Base-by-base conservation (phyloP, 2,888 invertebrate species). In the Aleiodes leptofemur region DNA sequence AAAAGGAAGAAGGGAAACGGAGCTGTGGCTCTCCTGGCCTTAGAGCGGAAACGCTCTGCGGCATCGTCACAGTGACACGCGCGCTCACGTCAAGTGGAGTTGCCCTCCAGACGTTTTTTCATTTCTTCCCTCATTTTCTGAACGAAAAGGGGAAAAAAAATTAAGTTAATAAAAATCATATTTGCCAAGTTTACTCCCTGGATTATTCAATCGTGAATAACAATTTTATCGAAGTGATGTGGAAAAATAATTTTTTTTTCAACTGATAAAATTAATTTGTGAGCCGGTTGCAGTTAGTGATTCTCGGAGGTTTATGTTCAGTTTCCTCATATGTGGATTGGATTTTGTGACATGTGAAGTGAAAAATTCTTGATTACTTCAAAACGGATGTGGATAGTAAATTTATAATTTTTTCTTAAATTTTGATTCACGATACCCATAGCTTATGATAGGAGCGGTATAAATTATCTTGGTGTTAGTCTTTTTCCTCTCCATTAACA, bases 1-100 rank as follows among this genome's bases (percentile, higher is more conserved):
- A 72, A 61, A 71, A 61, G 75, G 76, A 61, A 73, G 72, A 66
- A 75, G 78, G 76, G 73, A 72, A 76, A 72, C 78, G 77, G 77
- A 80, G 79, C 64, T 66, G 69, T 61, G 74, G 77, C 43, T 43
- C 43, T 43, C 43, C 74, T 75, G 83, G 84, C 87, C 83, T 84
- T 81, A 82, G 83, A 88, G 88, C 89, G 89, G 89, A 89, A 89
- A 88, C 89, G 88, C 84, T 82, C 81, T 83, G 86, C 83, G 84
- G 85, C 86, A 83, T 86, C 86, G 88, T 86, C 88, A 86, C 87
- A 89, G 89, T 89, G 89, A 88, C 89, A 88, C 89, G 87, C 89
- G 82, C 86, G 86, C 87, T 87, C 87, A 86, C 88, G 87, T 87
- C 89, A 88, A 88, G 89, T 87, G 87, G 87, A 84, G 85, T 51